A percentile compares a stretch with the other conserved stretches of the same genome.
Evolutionary conservation across 2,888 invertebrate genomes (phyloP).

Genomic region (Eubasilissa splendida): DNA sequence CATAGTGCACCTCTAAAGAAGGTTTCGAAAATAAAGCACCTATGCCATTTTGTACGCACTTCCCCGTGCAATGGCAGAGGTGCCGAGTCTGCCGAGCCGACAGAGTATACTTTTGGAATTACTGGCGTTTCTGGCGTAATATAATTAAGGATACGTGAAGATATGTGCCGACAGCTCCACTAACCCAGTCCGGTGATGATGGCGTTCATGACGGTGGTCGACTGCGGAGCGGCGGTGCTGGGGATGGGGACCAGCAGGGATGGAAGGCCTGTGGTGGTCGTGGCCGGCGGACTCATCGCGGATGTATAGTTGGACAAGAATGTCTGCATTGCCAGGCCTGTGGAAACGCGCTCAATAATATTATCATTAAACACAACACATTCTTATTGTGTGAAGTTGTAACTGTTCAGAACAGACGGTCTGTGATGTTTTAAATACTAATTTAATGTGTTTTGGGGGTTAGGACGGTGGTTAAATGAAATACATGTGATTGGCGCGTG

Average conservation of each 20-base stretch:
- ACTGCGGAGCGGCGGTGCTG: neutral
- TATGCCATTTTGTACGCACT: neutral
- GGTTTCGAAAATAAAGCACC: neutral
- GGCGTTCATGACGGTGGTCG: neutral
- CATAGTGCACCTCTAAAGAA: neutral
- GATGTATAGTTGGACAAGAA: constrained; percentile 27
- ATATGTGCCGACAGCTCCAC: neutral
- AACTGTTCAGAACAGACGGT: too few species aligned
- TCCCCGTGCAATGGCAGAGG: neutral
- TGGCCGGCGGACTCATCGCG: neutral
- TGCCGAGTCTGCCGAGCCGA: neutral
- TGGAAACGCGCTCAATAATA: neutral
- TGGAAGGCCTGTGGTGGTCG: neutral
- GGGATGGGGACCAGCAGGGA: neutral
- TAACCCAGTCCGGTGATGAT: constrained; percentile 39
- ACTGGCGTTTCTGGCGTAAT: neutral
- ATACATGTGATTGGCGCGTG: too few species aligned
- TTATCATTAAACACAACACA: too few species aligned
- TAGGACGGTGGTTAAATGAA: too few species aligned
- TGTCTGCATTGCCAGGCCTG: constrained; percentile 44
- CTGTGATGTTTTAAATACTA: too few species aligned
- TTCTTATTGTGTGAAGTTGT: too few species aligned
- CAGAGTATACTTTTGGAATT: neutral
- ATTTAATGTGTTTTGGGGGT: too few species aligned
- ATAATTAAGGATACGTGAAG: neutral